Evolutionary conservation across 2,113 vertebrate genomes (phyloP), one percentile per base, ranked within the genome.

Genomic region (Bos javanicus): DNA sequence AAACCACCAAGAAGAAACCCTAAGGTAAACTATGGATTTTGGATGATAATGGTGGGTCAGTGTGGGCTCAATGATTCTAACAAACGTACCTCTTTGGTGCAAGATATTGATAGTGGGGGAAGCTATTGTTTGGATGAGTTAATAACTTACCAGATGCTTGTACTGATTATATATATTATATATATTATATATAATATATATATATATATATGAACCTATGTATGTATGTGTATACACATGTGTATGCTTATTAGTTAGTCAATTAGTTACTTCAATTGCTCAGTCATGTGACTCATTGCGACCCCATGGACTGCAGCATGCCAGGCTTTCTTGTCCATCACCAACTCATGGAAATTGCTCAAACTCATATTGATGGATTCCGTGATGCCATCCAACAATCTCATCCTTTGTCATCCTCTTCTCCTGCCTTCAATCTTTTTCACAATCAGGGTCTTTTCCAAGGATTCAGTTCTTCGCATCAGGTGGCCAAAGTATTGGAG

Each of bases 121-220:
- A 36, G 64, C 17, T 36, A 71, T 71, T 71, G 64, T 36, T 36
- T 71, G n/a, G 17, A 21, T 36, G 11, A 5, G 4, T 21, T 67
- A 11, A 71, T 71, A 84, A 84, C 19, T 26, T n/a, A 33, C 5
- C 36, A 67, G 26, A 88, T 59, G 8, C 0, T 84, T 60, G 13
- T n/a, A 7, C 4, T 46, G 33, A 28, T 28, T 48, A 21, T 33
- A 39, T 43, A 30, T 83, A 1, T 64, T 9, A 16, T n/a, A 25
- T 13, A 21, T 8, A 26, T n/a, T n/a, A n/a, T n/a, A n/a, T n/a
- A n/a, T n/a, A n/a, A n/a, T n/a, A n/a, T 30, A 2, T 9, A 25
- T 39, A 4, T 19, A 15, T 5, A 2, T 6, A 1, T 6, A 33
- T 62, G 0, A 17, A 19, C 3, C 2, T 36, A 21, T 3, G 25